These are phyloP conservation scores for Spodoptera littoralis DNA, from an alignment of 2,888 invertebrate genomes.

Conservation along the genomic window DNA sequence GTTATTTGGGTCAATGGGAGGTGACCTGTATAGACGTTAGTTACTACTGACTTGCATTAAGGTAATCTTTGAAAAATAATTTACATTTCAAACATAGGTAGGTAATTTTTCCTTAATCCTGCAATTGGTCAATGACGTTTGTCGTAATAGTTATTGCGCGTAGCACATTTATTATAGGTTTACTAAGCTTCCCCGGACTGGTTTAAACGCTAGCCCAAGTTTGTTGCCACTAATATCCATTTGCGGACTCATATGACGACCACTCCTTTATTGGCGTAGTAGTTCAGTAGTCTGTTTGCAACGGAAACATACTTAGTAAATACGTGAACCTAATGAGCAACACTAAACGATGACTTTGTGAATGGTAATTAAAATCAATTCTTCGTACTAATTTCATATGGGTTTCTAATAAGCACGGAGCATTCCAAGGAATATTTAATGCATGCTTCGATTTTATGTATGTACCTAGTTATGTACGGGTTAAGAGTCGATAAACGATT, in stretches of 20 bases:
- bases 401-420: conserved; percentile 34
- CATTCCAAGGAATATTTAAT: conserved; percentile 27
- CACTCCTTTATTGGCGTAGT: conserved; percentile 46
- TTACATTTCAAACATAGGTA: no score
- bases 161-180: not conserved
- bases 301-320: conserved; percentile 52
- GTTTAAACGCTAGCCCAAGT: conserved; percentile 48
- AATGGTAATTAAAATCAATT: conserved; percentile 48
- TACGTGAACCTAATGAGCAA: conserved; percentile 54
- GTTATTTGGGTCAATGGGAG: no score
- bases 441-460: conserved; percentile 1
- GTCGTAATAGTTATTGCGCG: conserved; percentile 31
- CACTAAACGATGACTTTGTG: conserved; percentile 56
- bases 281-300: conserved; percentile 42
- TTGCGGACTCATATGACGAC: conserved; percentile 51
- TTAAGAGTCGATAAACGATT: no score
- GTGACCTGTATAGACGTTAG: no score
- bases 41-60: no score
- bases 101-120: conserved; percentile 16
- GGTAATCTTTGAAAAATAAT: no score
- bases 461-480: no score
- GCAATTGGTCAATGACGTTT: conserved; percentile 23
- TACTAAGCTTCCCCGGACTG: conserved; percentile 45
- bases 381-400: conserved; percentile 38
- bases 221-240: conserved; percentile 52